phyloP scores from a whole-genome alignment of 2,113 vertebrate species.

The Engystomops pustulosus region DNA sequence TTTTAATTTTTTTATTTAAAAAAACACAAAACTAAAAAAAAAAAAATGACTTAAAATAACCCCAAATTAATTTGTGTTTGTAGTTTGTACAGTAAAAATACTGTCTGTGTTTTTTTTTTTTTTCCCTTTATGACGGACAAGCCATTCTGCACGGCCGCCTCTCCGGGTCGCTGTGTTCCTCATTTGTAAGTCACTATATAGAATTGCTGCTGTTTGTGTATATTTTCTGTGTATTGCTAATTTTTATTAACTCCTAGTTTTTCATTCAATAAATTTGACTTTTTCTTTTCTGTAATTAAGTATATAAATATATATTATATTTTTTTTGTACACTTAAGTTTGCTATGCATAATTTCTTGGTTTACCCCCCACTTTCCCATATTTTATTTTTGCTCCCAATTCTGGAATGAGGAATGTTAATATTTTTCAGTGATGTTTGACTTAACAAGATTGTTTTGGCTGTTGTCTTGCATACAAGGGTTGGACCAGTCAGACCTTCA shows the following conservation, averaged over 20 bases:
- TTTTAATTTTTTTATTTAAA: conserved; percentile 69
- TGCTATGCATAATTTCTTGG: conserved; percentile 73
- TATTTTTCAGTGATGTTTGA: conserved; percentile 33
- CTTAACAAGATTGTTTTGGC: not conserved
- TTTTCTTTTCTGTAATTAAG: conserved; percentile 94
- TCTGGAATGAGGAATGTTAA: conserved; percentile 29
- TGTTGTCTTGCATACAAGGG: no score
- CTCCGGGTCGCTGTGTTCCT: conserved; percentile 63
- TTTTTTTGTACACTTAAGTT: conserved; percentile 74
- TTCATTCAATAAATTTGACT: conserved; percentile 98
- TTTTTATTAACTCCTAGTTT: conserved; percentile 94
- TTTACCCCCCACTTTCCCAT: conserved; percentile 62
- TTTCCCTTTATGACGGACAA: conserved; percentile 73
- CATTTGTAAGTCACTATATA: conserved; percentile 82
- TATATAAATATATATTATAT: conserved; percentile 72
- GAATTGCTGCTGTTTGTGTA: conserved; percentile 87
- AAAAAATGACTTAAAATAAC: conserved; percentile 88
- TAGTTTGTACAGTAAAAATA: conserved; percentile 88
- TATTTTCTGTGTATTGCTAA: conserved; percentile 82
- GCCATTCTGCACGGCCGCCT: conserved; percentile 73
- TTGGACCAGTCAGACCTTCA: not conserved
- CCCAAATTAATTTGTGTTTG: conserved; percentile 93
- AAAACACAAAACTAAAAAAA: conserved; percentile 79
- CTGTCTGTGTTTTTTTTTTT: conserved; percentile 68
- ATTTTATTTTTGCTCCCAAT: not conserved